A percentile compares a stretch with the other conserved stretches of the same genome.
phyloP scores from a whole-genome alignment of 1,140 invertebrate species.

The Trichonephila inaurata region DNA sequence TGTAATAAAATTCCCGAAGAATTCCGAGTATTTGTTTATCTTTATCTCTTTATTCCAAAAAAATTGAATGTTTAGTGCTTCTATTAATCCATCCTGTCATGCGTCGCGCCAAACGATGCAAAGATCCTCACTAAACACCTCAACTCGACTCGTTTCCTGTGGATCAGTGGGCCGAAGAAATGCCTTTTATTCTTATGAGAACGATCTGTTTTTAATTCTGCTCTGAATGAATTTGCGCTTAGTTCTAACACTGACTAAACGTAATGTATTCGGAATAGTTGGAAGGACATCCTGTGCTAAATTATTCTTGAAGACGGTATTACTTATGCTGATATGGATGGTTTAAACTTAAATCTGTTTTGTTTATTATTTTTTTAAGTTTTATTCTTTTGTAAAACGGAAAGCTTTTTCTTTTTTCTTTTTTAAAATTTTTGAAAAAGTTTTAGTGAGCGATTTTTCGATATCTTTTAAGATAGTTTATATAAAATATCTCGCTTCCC shows the following conservation, averaged over 20 bases:
- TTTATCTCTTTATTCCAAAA: conserved; percentile 5
- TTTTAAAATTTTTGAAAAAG: too few species aligned
- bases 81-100: conserved; percentile 10
- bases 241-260: background rate
- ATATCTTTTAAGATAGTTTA: too few species aligned
- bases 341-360: too few species aligned
- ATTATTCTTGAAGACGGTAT: background rate
- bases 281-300: background rate
- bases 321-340: background rate
- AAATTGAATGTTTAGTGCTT: background rate
- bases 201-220: background rate
- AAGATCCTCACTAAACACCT: conserved; percentile 31
- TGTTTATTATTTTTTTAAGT: too few species aligned
- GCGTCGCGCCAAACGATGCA: conserved; percentile 38
- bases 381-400: too few species aligned
- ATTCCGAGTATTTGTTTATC: background rate
- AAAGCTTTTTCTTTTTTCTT: too few species aligned
- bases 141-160: conserved; percentile 33
- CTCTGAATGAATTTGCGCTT: background rate
- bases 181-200: conserved; percentile 30
- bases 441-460: too few species aligned
- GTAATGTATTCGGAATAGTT: background rate
- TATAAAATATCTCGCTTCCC: too few species aligned
- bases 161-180: conserved; percentile 41
- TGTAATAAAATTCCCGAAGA: background rate